Evolutionary conservation across 2,113 vertebrate genomes (phyloP).

Genomic region (Melanocharis versteri): DNA sequence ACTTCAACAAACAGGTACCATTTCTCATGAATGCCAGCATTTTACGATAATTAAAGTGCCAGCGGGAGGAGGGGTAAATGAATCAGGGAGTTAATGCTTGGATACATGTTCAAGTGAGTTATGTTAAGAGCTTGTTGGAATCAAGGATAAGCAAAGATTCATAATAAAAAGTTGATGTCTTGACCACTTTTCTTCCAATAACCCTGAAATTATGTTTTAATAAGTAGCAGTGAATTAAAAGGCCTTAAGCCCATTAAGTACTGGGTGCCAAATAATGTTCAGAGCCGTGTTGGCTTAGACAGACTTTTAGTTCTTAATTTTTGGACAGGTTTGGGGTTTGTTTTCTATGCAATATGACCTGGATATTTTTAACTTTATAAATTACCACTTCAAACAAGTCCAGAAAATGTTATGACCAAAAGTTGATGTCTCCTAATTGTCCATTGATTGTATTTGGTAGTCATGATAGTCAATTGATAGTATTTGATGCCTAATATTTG

Average conservation of each 20-base stretch:
- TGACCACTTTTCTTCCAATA: background rate
- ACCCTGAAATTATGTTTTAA: background rate
- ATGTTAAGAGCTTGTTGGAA: background rate
- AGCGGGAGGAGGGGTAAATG: background rate
- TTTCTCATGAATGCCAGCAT: background rate
- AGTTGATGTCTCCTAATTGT: background rate
- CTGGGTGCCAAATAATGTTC: background rate
- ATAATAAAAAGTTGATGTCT: background rate
- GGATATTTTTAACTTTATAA: background rate
- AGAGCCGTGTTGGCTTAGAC: background rate
- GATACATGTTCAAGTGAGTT: background rate
- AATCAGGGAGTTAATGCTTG: background rate
- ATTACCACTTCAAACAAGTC: background rate
- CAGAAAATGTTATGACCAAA: background rate
- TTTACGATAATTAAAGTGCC: background rate
- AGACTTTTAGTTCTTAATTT: background rate
- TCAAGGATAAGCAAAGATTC: background rate
- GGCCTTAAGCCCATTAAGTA: background rate
- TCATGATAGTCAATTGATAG: background rate
- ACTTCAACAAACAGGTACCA: slow-evolving; percentile 89
- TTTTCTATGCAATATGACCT: background rate
- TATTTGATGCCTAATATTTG: background rate
- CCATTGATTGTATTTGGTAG: background rate
- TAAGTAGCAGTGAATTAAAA: background rate
- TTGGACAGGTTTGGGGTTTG: background rate